Evolutionary conservation across 1,140 invertebrate genomes (phyloP), one percentile per base, ranked within the genome.

Genomic region (Melanaphis sacchari): DNA sequence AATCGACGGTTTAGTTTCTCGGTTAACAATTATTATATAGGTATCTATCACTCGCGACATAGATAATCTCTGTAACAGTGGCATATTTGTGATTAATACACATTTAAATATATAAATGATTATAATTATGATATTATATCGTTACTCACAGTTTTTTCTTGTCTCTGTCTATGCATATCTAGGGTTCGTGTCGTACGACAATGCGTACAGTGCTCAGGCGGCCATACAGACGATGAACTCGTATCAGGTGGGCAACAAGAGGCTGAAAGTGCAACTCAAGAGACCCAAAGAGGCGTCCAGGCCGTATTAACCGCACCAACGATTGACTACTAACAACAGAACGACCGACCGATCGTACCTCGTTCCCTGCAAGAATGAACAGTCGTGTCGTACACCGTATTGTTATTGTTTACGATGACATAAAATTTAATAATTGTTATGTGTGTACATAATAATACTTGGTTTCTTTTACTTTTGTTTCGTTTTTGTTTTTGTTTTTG

Each of bases 191-290:
- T 99, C 98, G 93, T 99, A 98, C 95, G 98, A 99, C 95, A 99
- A 98, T 95, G 97, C 97, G 90, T 96, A 97, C 94, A 98, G 98
- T 95, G 98, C 98, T 94, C 98, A 99, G 95, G 97, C 98, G 94
- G 99, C 99, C 94, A 99, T 99, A 94, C 97, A 98, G 95, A 97
- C 98, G 94, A 99, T 99, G 98, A 99, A 99, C 96, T 98, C 99
- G 94, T 99, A 99, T 95, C 98, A 99, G 96, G 98, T 99, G 95
- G 98, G 98, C 95, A 99, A 98, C 95, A 99, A 99, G 96, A 97
- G 98, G 95, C 97, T 99, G 94, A 99, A 99, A 97, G 99, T 99
- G 95, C 98, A 99, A 96, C 96, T 99, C 95, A 99, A 99, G 96
- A 97, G 98, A 95, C 98, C 98, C 94, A 99, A 99, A 96, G 98